phyloP scores from a whole-genome alignment of 2,113 vertebrate species.

The Stomatorhinus ivindoensis region DNA sequence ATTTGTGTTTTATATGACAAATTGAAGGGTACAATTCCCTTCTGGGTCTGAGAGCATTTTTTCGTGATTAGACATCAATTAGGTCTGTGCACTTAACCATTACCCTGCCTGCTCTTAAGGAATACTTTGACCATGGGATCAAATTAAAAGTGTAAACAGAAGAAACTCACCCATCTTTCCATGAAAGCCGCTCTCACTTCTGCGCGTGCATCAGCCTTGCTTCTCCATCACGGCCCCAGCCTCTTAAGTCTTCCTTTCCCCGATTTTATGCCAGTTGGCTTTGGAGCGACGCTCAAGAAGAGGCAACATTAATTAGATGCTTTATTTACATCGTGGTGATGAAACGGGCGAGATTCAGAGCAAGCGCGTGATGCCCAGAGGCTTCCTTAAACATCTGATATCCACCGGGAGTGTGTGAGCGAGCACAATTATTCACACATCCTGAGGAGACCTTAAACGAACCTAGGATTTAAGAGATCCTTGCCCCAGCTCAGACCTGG shows the following conservation, averaged over 20 bases:
- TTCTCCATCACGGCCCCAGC: background rate
- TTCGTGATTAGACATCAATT: background rate
- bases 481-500: conserved; percentile 49
- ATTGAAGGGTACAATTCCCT: background rate
- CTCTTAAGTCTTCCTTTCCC: background rate
- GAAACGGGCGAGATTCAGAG: background rate
- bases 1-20: background rate
- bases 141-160: background rate
- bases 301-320: background rate
- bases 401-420: conserved; percentile 44
- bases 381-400: background rate
- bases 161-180: background rate
- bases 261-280: background rate
- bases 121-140: no score
- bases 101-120: background rate
- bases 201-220: background rate
- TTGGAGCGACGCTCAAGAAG: background rate
- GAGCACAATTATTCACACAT: conserved; percentile 52
- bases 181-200: background rate
- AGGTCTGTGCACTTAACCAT: background rate
- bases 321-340: background rate
- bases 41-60: background rate
- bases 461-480: conserved; percentile 57
- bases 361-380: background rate
- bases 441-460: conserved; percentile 56